Base-by-base conservation (phyloP, 2,888 invertebrate species). In the Rapana venosa region DNA sequence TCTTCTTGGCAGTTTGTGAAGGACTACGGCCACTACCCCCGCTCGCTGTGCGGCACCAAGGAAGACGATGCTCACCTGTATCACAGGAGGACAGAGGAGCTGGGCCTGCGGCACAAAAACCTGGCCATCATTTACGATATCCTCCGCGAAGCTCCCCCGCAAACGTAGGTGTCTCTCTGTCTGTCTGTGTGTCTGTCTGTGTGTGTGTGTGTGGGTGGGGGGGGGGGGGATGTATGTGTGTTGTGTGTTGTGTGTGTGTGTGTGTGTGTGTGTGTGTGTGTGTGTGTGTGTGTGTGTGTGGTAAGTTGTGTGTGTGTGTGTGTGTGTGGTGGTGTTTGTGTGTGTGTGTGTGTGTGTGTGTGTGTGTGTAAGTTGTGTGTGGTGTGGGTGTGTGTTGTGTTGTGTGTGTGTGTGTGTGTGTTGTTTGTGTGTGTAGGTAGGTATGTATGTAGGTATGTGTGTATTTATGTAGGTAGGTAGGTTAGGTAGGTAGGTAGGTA, bases 91-190 rank as follows among this genome's bases (percentile, higher is more conserved):
- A 35, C 79, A 2, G 20, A 35, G n/a, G 79, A 79, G 20, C 79
- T 79, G 0, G 79, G 79, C 0, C 20, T 79, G 79, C 6, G 15
- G 15, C 6, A 15, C 36, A 35, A 35, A 0, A 1, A 79, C 35
- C 79, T 79, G 79, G 79, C 79, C 32, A 79, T 79, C 79, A 79
- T 79, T 17, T 79, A 35, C 1, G 79, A 79, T 20, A 35, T 79
- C 17, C 35, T 79, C 32, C 11, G 35, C 15, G 35, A 79, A 35
- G 15, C 17, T 13, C 35, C 79, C 35, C 35, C 79, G 0, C 79
- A 79, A 35, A 35, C 8, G 79, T 79, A 26, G 35, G 79, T 35
- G 35, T 17, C 4, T 74, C 30, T 15, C n/a, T 74, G 74, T 74
- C 30, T 26, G 74, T 74, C n/a, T 79, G n/a, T 77, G 30, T 79